Base-by-base conservation (phyloP, 2,888 invertebrate species). In the Xestoiulus laeticollis region DNA sequence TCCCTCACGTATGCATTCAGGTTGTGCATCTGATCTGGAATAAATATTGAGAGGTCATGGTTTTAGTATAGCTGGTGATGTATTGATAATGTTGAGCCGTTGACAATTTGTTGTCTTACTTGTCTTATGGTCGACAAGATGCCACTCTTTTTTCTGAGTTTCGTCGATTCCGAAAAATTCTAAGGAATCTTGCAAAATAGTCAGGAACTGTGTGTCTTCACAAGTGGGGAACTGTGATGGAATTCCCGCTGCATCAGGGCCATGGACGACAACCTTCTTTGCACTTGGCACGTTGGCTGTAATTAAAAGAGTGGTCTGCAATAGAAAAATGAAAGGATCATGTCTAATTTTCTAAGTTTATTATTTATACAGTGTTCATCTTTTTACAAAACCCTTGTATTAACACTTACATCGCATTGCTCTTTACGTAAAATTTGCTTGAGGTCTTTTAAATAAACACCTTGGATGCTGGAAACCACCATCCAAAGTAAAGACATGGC, bases 271-370 rank as follows among this genome's bases (percentile, higher is more conserved):
- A 89, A 99, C 98, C 93, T 99, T 99, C 93, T 99, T 99, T 0
- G 99, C 99, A 0, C 99, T 98, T 0, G 99, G 99, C 22, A 99
- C 99, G 92, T 99, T 99, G 5, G 99, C 99, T 0, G 99, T 99
- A 0, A 99, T 94, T 89, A 99, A 93, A 91, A 99, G 96, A 0
- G 98, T 98, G 0, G 99, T 93, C 93, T 93, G 87, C 84, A 84
- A 38, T 43, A n/a, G 8, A 38, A 85, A 3, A 85, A 22, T n/a
- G 3, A 4, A 22, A 85, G 32, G 32, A 32, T 32, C 14, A 38
- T 38, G 12, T 85, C 14, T n/a, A 85, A 5, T 32, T 78, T 16
- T 78, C 30, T 30, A 1, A 1, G 12, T 6, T 26, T 26, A 26
- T 26, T 12, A 26, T 22, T 22, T 22, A 68, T n/a, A 22, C n/a